Base-by-base conservation (phyloP, 2,888 invertebrate genomes). In the Eupeodes luniger region DNA sequence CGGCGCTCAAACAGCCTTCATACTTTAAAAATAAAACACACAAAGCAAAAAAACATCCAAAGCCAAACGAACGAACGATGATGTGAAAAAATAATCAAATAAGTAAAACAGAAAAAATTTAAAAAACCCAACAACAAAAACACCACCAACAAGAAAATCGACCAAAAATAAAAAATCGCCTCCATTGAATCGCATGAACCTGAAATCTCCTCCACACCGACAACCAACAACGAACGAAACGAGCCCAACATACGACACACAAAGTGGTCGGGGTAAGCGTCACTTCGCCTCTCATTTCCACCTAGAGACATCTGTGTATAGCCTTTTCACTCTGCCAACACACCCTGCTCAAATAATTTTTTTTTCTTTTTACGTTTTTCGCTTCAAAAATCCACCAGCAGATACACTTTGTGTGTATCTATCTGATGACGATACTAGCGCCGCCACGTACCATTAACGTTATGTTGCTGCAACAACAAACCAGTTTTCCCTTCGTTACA, bases 401-500 rank as follows among this genome's bases (percentile, higher is more conserved):
- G 74, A 85, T 76, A 74, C 69, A 53, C 74, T 64, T 85, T 78
- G 40, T 87, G 75, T 84, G 88, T 85, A 88, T 88, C 85, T 88
- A 81, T 81, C 81, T 53, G 12, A 34, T 12, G 51, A 11, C 69
- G 85, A 75, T 75, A 75, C 74, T 85, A 85, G 88, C 88, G 88
- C 81, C 88, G 74, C 88, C 81, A 88, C 64, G 53, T 67, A 12
- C 10, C 19, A 27, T 19, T 44, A 9, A 14, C 88, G 88, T 16
- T 36, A 49, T 61, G 12, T 34, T 53, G 4, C 7, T 27, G 88
- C 81, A 88, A 85, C 88, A 78, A 44, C 47, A 85, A 81, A 85
- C 88, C 6, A 72, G 82, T 85, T 83, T 79, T 86, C 81, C 85
- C 89, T 89, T 79, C 82, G 79, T 67, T 83, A 90, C 90, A 90